Percentiles rank a stretch among this genome's conserved stretches.
Conservation (phyloP, 2,888 invertebrate genomes). For the Eupsilia transversa region DNA sequence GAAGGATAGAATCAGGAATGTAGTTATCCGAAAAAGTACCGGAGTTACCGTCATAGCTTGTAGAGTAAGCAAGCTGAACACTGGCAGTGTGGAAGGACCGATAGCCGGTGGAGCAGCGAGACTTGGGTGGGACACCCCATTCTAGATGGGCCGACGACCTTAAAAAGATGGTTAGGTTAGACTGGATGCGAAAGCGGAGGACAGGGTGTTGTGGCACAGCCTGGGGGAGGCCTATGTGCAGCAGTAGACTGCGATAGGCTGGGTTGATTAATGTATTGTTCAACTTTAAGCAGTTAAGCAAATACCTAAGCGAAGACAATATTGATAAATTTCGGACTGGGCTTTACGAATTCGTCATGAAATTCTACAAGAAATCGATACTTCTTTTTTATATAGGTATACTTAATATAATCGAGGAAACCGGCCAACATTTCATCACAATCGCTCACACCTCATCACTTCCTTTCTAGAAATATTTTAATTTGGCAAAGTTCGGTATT, state of each 20-base stretch:
- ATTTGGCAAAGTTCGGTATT: slow-evolving; percentile 37
- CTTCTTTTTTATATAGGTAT: background rate
- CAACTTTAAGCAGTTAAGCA: background rate
- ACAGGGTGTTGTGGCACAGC: background rate
- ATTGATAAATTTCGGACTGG: background rate
- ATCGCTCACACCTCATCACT: slow-evolving; percentile 20
- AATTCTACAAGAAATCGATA: slow-evolving; percentile 7
- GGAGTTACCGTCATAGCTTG: background rate
- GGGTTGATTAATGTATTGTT: background rate
- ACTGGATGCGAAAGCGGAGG: background rate
- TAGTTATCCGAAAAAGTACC: background rate
- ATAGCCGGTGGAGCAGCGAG: too few relatives aligned
- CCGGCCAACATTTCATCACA: background rate
- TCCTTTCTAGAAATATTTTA: slow-evolving; percentile 38
- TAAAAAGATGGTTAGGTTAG: background rate
- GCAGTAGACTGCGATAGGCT: background rate
- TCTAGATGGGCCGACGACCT: background rate
- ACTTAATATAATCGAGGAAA: background rate
- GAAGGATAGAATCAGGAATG: background rate
- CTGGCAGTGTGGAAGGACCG: background rate
- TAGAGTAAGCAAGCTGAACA: background rate
- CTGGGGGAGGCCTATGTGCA: too few relatives aligned
- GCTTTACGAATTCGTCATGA: slow-evolving; percentile 30
- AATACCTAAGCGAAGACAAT: slow-evolving; percentile 10
- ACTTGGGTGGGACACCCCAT: accelerated